A percentile compares a stretch with the other conserved stretches of the same genome.
Evolutionary conservation across 2,888 invertebrate species (phyloP).

Genomic region (Parasteatoda lunata): DNA sequence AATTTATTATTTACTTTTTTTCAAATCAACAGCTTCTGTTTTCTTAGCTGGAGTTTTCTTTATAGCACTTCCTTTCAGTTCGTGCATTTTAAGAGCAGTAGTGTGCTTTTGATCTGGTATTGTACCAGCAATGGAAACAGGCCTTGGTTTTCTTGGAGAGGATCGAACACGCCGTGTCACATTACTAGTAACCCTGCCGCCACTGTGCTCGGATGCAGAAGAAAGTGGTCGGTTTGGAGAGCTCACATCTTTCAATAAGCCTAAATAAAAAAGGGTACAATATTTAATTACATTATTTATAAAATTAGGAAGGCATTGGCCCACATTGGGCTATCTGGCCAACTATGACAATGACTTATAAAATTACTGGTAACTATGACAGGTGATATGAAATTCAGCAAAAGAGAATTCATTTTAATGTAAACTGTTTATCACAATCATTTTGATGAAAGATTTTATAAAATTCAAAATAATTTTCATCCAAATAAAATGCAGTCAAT

Average conservation of each 20-base stretch:
- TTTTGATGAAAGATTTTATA: too few relatives aligned
- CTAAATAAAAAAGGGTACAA: slow-evolving; percentile 2
- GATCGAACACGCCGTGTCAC: slow-evolving; percentile 76
- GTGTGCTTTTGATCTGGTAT: slow-evolving; percentile 36
- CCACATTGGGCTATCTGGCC: too few relatives aligned
- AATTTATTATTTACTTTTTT: slow-evolving; percentile 22
- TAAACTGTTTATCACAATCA: too few relatives aligned
- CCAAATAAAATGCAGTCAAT: too few relatives aligned
- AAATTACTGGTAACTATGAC: too few relatives aligned
- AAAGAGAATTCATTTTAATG: too few relatives aligned
- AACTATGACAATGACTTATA: too few relatives aligned
- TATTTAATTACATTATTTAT: background rate
- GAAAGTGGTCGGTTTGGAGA: slow-evolving; percentile 87
- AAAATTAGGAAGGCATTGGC: too few relatives aligned
- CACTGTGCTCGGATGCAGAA: slow-evolving; percentile 76
- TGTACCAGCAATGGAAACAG: slow-evolving; percentile 66
- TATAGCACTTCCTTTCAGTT: slow-evolving; percentile 22
- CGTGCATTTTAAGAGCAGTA: background rate
- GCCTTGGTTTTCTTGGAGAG: slow-evolving; percentile 60
- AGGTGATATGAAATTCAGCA: too few relatives aligned
- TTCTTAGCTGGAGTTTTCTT: slow-evolving; percentile 15
- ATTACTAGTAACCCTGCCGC: slow-evolving; percentile 51
- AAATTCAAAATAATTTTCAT: too few relatives aligned
- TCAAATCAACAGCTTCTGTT: slow-evolving; percentile 3
- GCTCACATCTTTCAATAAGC: slow-evolving; percentile 72